Conservation (phyloP, 2,888 invertebrate species). For the Caenorhabditis japonica region DNA sequence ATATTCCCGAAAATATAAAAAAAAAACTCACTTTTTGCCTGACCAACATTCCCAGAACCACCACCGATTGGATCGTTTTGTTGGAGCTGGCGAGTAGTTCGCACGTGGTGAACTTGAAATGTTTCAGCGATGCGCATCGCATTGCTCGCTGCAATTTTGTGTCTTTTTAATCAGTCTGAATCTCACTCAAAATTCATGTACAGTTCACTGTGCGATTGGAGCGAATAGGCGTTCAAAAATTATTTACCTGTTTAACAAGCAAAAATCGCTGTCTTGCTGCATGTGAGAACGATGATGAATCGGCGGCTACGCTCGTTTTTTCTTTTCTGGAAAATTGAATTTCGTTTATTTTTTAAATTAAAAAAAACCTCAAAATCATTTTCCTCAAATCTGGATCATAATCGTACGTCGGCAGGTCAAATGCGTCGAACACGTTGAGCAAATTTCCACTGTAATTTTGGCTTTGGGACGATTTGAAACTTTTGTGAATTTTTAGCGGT, state of each 20-base stretch:
- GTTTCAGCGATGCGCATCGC: conserved; percentile 52
- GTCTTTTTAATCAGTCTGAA: neutral
- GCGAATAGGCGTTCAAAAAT: too few relatives aligned
- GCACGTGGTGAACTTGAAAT: conserved; percentile 55
- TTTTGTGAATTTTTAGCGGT: too few relatives aligned
- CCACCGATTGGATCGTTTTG: conserved; percentile 51
- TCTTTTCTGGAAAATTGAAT: conserved; percentile 14
- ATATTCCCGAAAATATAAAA: too few relatives aligned
- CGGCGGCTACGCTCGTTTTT: conserved; percentile 25
- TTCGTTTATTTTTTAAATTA: neutral
- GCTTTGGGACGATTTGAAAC: too few relatives aligned
- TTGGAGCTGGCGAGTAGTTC: conserved; percentile 55
- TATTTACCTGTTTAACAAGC: conserved; percentile 54
- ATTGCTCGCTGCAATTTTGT: conserved; percentile 43
- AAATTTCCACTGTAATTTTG: conserved; percentile 53
- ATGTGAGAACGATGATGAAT: conserved; percentile 40
- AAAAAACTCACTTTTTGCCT: conserved; percentile 60
- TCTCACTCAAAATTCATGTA: too few relatives aligned
- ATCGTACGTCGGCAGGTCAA: conserved; percentile 46
- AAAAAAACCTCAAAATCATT: conserved; percentile 37
- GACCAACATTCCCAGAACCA: conserved; percentile 68
- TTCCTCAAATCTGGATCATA: conserved; percentile 54
- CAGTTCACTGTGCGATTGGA: too few relatives aligned
- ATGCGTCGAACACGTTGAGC: conserved; percentile 63
- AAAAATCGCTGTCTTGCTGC: conserved; percentile 55